Percentiles rank a stretch among this genome's conserved stretches.
Evolutionary conservation across 2,888 invertebrate genomes (phyloP).

Genomic region (Antitype chi): DNA sequence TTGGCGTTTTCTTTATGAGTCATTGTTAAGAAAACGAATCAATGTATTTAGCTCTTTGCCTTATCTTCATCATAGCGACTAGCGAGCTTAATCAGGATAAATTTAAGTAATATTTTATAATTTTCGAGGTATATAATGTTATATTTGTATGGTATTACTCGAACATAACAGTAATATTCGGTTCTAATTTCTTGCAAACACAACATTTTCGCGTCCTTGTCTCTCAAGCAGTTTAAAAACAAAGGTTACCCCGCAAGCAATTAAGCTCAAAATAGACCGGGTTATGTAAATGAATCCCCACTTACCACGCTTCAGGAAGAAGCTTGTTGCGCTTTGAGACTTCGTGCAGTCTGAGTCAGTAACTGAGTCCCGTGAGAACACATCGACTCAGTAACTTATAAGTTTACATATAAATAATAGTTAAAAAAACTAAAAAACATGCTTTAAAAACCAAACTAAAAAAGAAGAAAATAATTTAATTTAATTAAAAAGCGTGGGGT

Average conservation of each 20-base stretch:
- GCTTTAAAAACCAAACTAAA: too few relatives aligned
- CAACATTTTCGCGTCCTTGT: not conserved
- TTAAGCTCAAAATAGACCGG: slow-evolving; percentile 1
- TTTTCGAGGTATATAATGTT: not conserved
- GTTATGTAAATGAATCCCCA: not conserved
- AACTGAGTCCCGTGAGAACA: too few relatives aligned
- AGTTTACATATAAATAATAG: not conserved
- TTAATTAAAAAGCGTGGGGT: too few relatives aligned
- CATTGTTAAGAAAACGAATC: not conserved
- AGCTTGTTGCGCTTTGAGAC: slow-evolving; percentile 17
- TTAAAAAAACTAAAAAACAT: too few relatives aligned
- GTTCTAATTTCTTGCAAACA: not conserved
- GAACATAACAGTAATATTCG: not conserved
- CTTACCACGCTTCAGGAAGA: not conserved
- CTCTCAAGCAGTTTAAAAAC: not conserved
- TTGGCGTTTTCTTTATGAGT: not conserved
- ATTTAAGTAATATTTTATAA: slow-evolving; percentile 77
- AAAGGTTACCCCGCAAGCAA: not conserved
- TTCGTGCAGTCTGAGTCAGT: not conserved
- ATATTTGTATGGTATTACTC: too few relatives aligned
- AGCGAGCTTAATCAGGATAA: slow-evolving; percentile 85
- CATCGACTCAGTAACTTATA: not conserved
- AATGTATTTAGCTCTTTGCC: slow-evolving; percentile 48
- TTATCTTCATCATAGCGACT: slow-evolving; percentile 84
- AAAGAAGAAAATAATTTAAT: too few relatives aligned